Evolutionary conservation across 2,113 vertebrate genomes (phyloP), one percentile per base, ranked within the genome.

Genomic region (Falcunculus frontatus): DNA sequence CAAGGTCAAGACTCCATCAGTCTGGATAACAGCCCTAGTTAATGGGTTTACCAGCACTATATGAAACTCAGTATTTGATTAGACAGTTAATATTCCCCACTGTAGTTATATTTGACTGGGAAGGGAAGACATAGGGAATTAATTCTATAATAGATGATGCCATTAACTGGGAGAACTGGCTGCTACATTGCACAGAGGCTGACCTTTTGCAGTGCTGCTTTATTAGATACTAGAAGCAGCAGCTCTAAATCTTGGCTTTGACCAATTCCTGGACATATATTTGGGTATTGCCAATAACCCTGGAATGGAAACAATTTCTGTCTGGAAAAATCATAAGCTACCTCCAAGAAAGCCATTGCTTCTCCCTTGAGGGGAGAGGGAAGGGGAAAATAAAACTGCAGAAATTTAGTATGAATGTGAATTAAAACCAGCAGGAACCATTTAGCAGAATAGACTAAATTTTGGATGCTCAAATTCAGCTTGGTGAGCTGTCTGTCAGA

Each of bases 241-340:
- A 89, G 62, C 74, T 95, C 70, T 95, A 91, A 89, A 95, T 91
- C 87, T 91, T 73, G 87, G 87, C 94, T 96, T 73, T 72, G 49
- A 84, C 76, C 5, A 2, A 64, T 84, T 97, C 84, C 91, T 94
- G 60, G 92, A 93, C 53, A 68, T 68, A 35, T 47, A 82, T 72
- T 64, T 89, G 64, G 41, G 23, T 84, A 78, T 49, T 89, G 95
- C 80, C 88, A 96, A 89, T 87, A 96, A 94, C 11, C 26, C 52
- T 89, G 90, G 88, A 88, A 94, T 81, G 83, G 84, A 96, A 96
- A 93, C 56, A 78, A 88, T 92, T 96, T 95, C 80, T 87, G 64
- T 53, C 88, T 94, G 88, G 85, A 94, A 97, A 97, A 95, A 65
- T 86, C 82, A 73, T 84, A 77, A 74, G 64, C 59, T 69, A 81